Evolutionary conservation across 2,113 vertebrate genomes (phyloP).

Genomic region (Solea solea): DNA sequence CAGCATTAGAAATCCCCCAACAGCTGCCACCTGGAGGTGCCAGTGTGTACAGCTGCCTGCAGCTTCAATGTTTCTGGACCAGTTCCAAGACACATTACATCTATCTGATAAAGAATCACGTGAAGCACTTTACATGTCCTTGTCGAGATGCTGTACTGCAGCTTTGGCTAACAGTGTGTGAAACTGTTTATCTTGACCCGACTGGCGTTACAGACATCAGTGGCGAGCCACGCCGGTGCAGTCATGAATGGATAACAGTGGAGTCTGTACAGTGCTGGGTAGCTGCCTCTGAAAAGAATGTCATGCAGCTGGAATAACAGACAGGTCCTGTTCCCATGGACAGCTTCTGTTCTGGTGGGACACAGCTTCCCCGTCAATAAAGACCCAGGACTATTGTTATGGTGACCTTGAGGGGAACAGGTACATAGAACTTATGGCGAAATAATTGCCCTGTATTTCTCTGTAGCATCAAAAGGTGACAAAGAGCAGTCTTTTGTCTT

Average conservation of each 20-base stretch:
- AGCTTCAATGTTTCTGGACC: slow-evolving; percentile 35
- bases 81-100: slow-evolving; percentile 28
- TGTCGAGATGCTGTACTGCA: not conserved
- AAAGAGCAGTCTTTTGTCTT: too few species aligned
- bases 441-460: not conserved
- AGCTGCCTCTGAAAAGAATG: slow-evolving; percentile 73
- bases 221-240: slow-evolving; percentile 46
- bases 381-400: slow-evolving; percentile 32
- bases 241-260: slow-evolving; percentile 70
- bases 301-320: slow-evolving; percentile 79
- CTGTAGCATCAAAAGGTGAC: too few species aligned
- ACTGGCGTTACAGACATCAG: slow-evolving; percentile 50
- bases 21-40: slow-evolving; percentile 38
- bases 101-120: slow-evolving; percentile 22
- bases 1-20: slow-evolving; percentile 7
- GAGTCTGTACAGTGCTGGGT: slow-evolving; percentile 58
- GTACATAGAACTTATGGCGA: slow-evolving; percentile 5
- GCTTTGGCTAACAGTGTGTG: slow-evolving; percentile 22
- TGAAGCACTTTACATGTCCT: slow-evolving; percentile 15
- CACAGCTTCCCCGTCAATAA: slow-evolving; percentile 23
- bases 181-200: slow-evolving; percentile 53
- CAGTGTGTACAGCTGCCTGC: slow-evolving; percentile 23
- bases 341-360: slow-evolving; percentile 62
- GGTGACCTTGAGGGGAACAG: slow-evolving; percentile 39
- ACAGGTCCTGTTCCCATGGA: slow-evolving; percentile 64